phyloP scores from a whole-genome alignment of 2,888 invertebrate species.

The Plagodis pulveraria region DNA sequence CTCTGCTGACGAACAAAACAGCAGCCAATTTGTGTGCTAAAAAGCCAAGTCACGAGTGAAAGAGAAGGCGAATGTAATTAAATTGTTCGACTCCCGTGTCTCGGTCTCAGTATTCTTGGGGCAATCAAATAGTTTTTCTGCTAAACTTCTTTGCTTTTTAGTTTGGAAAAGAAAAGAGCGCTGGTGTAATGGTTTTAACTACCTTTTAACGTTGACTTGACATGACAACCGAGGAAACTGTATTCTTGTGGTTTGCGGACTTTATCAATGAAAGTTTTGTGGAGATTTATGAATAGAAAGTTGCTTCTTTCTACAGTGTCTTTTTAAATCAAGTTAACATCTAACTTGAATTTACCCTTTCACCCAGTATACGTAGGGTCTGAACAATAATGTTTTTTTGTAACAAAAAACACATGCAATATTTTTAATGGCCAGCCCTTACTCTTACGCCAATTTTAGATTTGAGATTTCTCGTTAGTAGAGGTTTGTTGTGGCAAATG shows the following conservation, averaged over 20 bases:
- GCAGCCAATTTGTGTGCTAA: constrained; percentile 32
- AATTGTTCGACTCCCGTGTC: constrained; percentile 68
- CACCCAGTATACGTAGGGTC: no score
- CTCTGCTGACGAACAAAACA: constrained; percentile 5
- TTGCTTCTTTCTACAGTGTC: no score
- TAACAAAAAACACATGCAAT: no score
- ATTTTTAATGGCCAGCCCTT: no score
- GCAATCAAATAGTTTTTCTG: constrained; percentile 67
- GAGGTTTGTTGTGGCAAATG: no score
- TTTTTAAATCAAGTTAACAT: no score
- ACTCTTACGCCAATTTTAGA: no score
- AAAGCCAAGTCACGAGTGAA: constrained; percentile 59
- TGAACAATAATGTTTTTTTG: no score
- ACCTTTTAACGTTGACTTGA: constrained; percentile 35
- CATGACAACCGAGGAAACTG: constrained; percentile 30
- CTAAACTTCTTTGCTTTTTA: constrained; percentile 56
- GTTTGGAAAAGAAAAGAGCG: constrained; percentile 48
- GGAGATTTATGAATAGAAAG: constrained; percentile 1
- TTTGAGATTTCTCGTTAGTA: no score
- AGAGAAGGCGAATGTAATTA: constrained; percentile 70
- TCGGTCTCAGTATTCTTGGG: constrained; percentile 53
- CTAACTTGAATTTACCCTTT: no score
- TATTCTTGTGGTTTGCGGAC: constrained; percentile 3
- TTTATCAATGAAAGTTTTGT: constrained; percentile 10
- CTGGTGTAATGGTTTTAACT: constrained; percentile 39